Evolutionary conservation across 30 jellyfish, hydroid and myxozoan species (phyloP).

Genomic region (Pseudorhiza aurosa): DNA sequence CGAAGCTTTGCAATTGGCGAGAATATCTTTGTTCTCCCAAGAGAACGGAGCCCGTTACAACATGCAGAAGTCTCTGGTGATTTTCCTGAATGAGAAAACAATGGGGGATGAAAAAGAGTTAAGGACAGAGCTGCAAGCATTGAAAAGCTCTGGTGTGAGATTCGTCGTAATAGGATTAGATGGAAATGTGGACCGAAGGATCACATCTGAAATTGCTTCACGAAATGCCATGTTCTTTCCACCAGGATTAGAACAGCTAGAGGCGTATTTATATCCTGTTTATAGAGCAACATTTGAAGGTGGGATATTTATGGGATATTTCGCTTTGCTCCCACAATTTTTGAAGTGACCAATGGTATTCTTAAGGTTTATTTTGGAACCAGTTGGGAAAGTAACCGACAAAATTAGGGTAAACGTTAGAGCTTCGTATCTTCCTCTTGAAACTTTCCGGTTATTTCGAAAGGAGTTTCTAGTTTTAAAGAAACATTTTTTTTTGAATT

Average conservation of each 20-base stretch:
- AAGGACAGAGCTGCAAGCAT: slow-evolving; percentile 77
- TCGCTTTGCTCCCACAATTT: too few relatives aligned
- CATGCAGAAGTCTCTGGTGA: slow-evolving; percentile 79
- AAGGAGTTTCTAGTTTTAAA: too few relatives aligned
- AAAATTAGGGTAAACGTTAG: too few relatives aligned
- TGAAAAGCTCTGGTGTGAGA: slow-evolving; percentile 74
- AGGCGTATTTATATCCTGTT: slow-evolving; percentile 64
- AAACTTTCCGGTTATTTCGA: too few relatives aligned
- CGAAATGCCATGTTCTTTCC: slow-evolving; percentile 77
- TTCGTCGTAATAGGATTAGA: slow-evolving; percentile 79
- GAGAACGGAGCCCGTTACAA: slow-evolving; percentile 84
- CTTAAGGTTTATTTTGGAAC: background rate
- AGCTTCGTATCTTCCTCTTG: too few relatives aligned
- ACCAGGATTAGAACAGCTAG: slow-evolving; percentile 69
- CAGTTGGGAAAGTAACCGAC: background rate
- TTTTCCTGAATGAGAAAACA: slow-evolving; percentile 53
- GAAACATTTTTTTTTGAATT: too few relatives aligned
- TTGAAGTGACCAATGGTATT: background rate
- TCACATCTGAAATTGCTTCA: slow-evolving; percentile 35
- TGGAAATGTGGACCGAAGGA: slow-evolving; percentile 20
- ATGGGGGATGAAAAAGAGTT: slow-evolving; percentile 46
- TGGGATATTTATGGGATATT: too few relatives aligned
- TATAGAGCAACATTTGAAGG: slow-evolving; percentile 78
- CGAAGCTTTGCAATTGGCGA: slow-evolving; percentile 85
- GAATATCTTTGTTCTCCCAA: slow-evolving; percentile 85